These are phyloP conservation scores for Anticlea derivata DNA, from an alignment of 2,888 invertebrate genomes.

Conservation along the genomic window DNA sequence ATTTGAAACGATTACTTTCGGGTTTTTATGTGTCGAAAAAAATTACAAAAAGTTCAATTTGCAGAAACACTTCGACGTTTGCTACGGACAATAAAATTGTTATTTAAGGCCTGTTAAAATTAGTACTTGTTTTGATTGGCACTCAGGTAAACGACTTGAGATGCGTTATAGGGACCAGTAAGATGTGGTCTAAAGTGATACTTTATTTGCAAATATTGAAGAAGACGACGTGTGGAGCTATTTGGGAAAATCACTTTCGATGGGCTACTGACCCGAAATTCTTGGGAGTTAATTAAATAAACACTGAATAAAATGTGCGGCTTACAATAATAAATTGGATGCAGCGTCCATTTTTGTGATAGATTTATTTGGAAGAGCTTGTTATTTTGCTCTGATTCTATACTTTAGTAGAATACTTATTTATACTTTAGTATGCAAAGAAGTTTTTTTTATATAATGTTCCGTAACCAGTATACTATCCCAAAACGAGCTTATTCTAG, in stretches of 20 bases:
- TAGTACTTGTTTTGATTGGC: constrained; percentile 27
- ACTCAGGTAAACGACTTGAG: constrained; percentile 26
- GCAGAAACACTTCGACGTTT: constrained; percentile 17
- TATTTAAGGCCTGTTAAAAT: constrained; percentile 28
- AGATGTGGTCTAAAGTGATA: constrained; percentile 3
- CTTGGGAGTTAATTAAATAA: constrained; percentile 6
- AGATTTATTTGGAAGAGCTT: constrained; percentile 1
- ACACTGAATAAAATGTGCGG: not conserved
- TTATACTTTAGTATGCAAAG: no score
- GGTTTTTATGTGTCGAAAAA: constrained; percentile 24
- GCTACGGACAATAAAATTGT: constrained; percentile 14
- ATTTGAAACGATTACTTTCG: constrained; percentile 24
- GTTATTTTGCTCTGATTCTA: not conserved
- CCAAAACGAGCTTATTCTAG: no score
- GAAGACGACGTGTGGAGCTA: constrained; percentile 6
- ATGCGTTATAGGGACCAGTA: constrained; percentile 12
- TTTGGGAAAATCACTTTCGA: constrained; percentile 10
- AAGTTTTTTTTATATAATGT: no score
- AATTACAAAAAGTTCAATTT: constrained; percentile 10
- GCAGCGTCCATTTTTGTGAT: constrained; percentile 1
- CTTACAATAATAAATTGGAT: not conserved
- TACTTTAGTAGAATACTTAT: not conserved
- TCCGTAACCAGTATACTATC: no score
- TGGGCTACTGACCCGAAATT: constrained; percentile 17
- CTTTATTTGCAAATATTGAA: constrained; percentile 20